Evolutionary conservation across 1,140 invertebrate species (phyloP).

Genomic region (Andricus grossulariae): DNA sequence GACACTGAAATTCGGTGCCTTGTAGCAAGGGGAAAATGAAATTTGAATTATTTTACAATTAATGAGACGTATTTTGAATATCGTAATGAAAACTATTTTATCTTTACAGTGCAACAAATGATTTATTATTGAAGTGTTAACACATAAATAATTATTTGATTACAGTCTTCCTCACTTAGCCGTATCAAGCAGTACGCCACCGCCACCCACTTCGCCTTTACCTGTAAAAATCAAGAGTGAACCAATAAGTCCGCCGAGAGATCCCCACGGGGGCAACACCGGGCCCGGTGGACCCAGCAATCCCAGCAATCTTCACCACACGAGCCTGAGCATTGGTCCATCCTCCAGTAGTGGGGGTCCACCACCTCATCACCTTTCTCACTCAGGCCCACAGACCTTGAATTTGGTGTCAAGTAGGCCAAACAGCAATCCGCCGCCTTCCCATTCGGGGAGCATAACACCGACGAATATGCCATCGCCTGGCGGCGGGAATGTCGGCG

Average conservation of each 20-base stretch:
- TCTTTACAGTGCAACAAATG: neutral
- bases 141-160: conserved; percentile 39
- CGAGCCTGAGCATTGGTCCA: conserved; percentile 69
- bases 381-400: conserved; percentile 80
- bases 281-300: conserved; percentile 63
- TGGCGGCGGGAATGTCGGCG: conserved; percentile 69
- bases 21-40: no score
- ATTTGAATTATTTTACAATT: no score
- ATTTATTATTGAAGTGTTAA: neutral
- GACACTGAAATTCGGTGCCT: no score
- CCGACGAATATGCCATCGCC: conserved; percentile 85
- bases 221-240: conserved; percentile 96
- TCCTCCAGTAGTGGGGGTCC: conserved; percentile 56
- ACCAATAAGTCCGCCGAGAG: conserved; percentile 92
- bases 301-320: conserved; percentile 63
- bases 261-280: conserved; percentile 73
- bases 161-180: conserved; percentile 84
- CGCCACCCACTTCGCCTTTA: conserved; percentile 86
- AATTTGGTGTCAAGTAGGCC: conserved; percentile 72
- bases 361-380: conserved; percentile 71
- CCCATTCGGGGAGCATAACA: conserved; percentile 82
- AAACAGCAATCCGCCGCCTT: conserved; percentile 72
- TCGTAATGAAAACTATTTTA: neutral
- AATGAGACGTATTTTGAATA: no score
- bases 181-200: conserved; percentile 89